A percentile compares a stretch with the other conserved stretches of the same genome.
Conservation (phyloP, 2,888 invertebrate genomes). For the Crematogaster levior region DNA sequence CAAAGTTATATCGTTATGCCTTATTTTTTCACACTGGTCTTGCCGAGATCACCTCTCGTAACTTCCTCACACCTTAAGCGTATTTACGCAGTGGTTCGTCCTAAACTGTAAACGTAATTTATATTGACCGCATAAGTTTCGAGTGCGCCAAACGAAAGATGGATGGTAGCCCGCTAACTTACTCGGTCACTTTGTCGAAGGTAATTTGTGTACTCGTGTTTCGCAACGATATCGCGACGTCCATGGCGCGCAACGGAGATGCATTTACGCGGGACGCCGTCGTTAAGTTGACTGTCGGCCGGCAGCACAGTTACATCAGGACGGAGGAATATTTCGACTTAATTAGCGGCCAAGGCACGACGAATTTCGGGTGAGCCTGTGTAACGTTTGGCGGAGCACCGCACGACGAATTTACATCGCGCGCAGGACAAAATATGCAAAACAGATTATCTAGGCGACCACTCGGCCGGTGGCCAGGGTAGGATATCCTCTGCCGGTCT, state of each 20-base stretch:
- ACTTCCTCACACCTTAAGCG: not conserved
- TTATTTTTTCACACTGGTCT: not conserved
- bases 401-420: constrained; percentile 77
- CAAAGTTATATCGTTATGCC: not conserved
- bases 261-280: constrained; percentile 55
- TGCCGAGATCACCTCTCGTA: constrained; percentile 13
- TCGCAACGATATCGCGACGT: constrained; percentile 19
- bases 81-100: constrained; percentile 23
- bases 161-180: constrained; percentile 23
- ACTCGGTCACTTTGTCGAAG: constrained; percentile 42
- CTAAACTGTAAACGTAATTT: constrained; percentile 45
- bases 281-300: constrained; percentile 68
- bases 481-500: constrained; percentile 50
- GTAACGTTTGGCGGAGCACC: constrained; percentile 75
- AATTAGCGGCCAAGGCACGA: constrained; percentile 68
- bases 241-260: not conserved
- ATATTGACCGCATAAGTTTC: constrained; percentile 29
- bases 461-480: constrained; percentile 68
- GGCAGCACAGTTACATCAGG: constrained; percentile 62
- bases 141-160: not conserved
- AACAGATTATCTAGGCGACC: constrained; percentile 80
- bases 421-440: constrained; percentile 79
- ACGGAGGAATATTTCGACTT: constrained; percentile 74
- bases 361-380: constrained; percentile 66
- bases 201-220: constrained; percentile 42